Evolutionary conservation across 2,113 vertebrate species (phyloP).

Genomic region (Okapia johnstoni): DNA sequence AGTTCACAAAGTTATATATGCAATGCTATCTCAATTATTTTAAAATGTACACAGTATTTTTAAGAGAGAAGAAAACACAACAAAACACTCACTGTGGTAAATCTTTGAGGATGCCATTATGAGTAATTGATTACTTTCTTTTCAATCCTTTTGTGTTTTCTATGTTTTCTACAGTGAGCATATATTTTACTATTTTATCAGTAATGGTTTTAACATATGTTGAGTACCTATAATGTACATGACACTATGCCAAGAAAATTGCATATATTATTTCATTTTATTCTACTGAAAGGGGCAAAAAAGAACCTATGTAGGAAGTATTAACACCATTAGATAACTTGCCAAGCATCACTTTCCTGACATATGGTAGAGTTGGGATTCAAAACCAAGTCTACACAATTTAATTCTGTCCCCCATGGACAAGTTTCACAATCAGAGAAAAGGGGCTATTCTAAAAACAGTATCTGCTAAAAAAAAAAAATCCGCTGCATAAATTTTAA

Average conservation of each 20-base stretch:
- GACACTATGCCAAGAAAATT: not conserved
- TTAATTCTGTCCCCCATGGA: not conserved
- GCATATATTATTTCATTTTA: not conserved
- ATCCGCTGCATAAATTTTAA: not conserved
- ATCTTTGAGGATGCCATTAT: not conserved
- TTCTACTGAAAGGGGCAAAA: not conserved
- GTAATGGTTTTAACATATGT: not conserved
- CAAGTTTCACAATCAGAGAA: slow-evolving; percentile 8
- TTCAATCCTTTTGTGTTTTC: not conserved
- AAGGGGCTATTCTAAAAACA: not conserved
- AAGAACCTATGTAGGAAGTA: not conserved
- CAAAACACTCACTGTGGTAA: not conserved
- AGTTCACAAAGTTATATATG: not conserved
- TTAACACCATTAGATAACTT: not conserved
- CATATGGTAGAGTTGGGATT: not conserved
- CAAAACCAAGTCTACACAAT: not conserved
- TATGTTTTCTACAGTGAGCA: not conserved
- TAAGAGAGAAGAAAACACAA: not conserved
- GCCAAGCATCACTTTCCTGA: not conserved
- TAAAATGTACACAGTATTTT: not conserved
- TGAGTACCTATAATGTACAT: not conserved
- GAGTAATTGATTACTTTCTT: not conserved
- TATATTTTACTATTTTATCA: not conserved
- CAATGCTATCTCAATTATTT: not conserved
- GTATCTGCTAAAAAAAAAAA: not conserved